Evolutionary conservation across 1,140 invertebrate species (phyloP), one percentile per base, ranked within the genome.

Genomic region (Ceratosolen solmsi): DNA sequence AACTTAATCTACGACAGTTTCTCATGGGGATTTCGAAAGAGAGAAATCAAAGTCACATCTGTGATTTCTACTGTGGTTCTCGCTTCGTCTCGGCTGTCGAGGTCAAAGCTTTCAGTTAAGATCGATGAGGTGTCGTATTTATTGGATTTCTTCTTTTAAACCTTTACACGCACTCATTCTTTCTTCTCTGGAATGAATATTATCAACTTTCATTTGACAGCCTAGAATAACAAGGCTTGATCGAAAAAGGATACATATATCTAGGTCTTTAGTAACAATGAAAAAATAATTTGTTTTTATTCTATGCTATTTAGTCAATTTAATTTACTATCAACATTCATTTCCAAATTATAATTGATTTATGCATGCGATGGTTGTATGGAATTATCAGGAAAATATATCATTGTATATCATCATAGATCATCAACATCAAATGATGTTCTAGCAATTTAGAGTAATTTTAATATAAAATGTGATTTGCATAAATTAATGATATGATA

Each of bases 1-100:
- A 71, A 82, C 51, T 78, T 82, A 82, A 82, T 82, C 80, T 82
- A 83, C 76, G 36, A 15, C 30, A 80, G 82, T 84, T 84, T 81
- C 89, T 89, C 89, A 30, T 84, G 88, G 89, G 89, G 86, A 87
- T 84, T n/a, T 78, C 74, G 84, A 80, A 85, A 87, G 87, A 84
- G 82, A 88, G 85, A 89, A 83, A 90, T 89, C 89, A 90, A 90
- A 89, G 89, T 90, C 89, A 87, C 89, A 90, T 90, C 89, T 90
- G 89, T 87, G 88, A 87, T 84, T 86, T 83, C 83, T 80, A 80
- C 86, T 83, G 79, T 84, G 82, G 79, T 81, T 78, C 78, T 85
- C 83, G 83, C 72, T 83, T 88, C 86, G 87, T 85, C 74, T 88
- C 75, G 36, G 79, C 84, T 65, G 81, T 84, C 83, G 85, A 84